phyloP scores from a whole-genome alignment of 2,888 invertebrate species.

The Diarsia mendica region DNA sequence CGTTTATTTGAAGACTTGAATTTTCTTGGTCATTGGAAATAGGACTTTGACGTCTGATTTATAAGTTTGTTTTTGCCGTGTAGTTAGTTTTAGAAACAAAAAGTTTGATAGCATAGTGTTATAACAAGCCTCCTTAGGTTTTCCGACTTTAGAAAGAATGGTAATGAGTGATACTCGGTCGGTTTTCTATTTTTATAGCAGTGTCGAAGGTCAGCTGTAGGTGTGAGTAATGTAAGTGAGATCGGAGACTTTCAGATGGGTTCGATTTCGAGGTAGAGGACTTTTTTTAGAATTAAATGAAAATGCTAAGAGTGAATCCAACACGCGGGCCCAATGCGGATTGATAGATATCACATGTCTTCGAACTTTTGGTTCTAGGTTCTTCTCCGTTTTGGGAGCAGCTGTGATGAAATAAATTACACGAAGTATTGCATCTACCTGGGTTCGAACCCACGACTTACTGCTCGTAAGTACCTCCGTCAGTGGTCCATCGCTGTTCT shows the following conservation, averaged over 20 bases:
- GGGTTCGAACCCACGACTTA: too few species aligned
- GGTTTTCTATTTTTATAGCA: constrained; percentile 44
- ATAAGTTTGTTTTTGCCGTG: constrained; percentile 17
- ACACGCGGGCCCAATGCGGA: too few species aligned
- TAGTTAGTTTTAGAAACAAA: constrained; percentile 1
- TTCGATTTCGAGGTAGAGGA: background rate
- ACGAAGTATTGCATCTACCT: too few species aligned
- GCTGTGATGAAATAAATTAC: too few species aligned
- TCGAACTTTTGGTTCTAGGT: too few species aligned
- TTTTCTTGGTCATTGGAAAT: constrained; percentile 1
- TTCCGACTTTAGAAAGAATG: constrained; percentile 54
- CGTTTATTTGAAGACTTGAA: constrained; percentile 11
- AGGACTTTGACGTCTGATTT: fast-evolving
- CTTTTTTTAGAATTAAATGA: too few species aligned
- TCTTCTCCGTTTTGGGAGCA: too few species aligned
- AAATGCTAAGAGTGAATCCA: too few species aligned
- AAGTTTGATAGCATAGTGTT: constrained; percentile 56
- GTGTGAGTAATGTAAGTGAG: constrained; percentile 1
- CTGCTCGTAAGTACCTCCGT: too few species aligned
- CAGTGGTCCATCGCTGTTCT: too few species aligned
- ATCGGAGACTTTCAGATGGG: background rate
- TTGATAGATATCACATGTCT: too few species aligned
- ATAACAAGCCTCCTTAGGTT: constrained; percentile 57
- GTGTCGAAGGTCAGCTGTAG: constrained; percentile 40
- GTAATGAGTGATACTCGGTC: constrained; percentile 48